phyloP scores from a whole-genome alignment of 2,888 invertebrate genomes.

The Apoda limacodes region DNA sequence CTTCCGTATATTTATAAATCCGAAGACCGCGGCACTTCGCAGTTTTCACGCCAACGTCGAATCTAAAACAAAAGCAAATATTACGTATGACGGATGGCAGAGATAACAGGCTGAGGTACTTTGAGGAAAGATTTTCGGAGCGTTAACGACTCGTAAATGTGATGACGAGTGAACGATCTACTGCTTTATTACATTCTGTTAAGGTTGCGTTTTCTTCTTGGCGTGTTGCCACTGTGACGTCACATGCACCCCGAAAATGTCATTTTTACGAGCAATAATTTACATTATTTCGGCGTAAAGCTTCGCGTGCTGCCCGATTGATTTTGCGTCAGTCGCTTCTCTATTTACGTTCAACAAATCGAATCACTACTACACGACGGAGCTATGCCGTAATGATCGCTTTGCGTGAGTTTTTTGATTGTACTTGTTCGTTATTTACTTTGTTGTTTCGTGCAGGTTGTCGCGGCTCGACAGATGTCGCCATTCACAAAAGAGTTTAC shows the following conservation, averaged over 20 bases:
- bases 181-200: conserved; percentile 21
- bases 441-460: too few relatives aligned
- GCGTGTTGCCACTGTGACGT: conserved; percentile 38
- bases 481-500: neutral
- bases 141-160: too few relatives aligned
- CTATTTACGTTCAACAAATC: conserved; percentile 61
- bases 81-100: conserved; percentile 44
- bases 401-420: conserved; percentile 53
- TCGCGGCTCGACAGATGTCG: neutral
- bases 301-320: conserved; percentile 65
- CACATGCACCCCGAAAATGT: conserved; percentile 65
- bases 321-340: conserved; percentile 64
- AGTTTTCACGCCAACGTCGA: conserved; percentile 22
- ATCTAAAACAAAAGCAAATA: conserved; percentile 41
- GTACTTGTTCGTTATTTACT: conserved; percentile 22
- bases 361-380: conserved; percentile 58
- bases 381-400: conserved; percentile 60
- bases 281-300: conserved; percentile 65
- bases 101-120: conserved; percentile 49
- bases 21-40: too few relatives aligned
- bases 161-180: too few relatives aligned
- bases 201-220: conserved; percentile 27
- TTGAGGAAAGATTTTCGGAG: too few relatives aligned
- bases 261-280: conserved; percentile 68
- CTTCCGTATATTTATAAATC: too few relatives aligned